Evolutionary conservation across 2,113 vertebrate genomes (phyloP), one percentile per base, ranked within the genome.

Genomic region (Toxotes chatareus): DNA sequence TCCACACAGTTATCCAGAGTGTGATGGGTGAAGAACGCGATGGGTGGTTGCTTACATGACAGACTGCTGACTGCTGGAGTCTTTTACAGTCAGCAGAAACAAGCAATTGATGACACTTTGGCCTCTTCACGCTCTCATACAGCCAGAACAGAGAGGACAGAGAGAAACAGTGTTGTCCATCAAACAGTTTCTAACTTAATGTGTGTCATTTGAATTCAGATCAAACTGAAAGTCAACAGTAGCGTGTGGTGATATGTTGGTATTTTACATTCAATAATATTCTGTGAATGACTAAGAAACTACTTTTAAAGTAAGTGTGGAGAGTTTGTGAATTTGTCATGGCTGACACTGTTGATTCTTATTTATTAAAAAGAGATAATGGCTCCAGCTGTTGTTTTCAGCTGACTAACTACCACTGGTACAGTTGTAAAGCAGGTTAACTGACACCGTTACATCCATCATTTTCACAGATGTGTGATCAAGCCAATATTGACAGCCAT

Each of bases 11-110:
- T 57, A 84, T 64, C 16, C 65, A 59, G 74, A 76, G 61, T 76
- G 75, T 76, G 76, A 67, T 71, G 73, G 79, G 74, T 80, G 80
- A 86, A 65, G 67, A 70, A 72, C 59, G 56, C 83, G 88, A 89
- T 86, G 83, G 84, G 80, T 78, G 80, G 78, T 56, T 86, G 89
- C 86, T 76, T 76, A 82, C 66, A 84, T 80, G 92, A 90, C 92
- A 92, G 90, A 92, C 82, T 88, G 88, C 90, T 89, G 89, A 93
- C 89, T 78, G 86, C 68, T 73, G 84, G 89, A 86, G 81, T 72
- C 80, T 85, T 86, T 89, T 77, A 86, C 81, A 84, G 89, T 92
- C 91, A 90, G 90, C 92, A 91, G 80, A 91, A 93, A 88, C 53
- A 83, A 73, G 55, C 47, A 79, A 83, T 79, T 69, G 72, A 79